Evolutionary conservation across 2,888 invertebrate genomes (phyloP), one percentile per base, ranked within the genome.

Genomic region (Xanthostigma xanthostigma): DNA sequence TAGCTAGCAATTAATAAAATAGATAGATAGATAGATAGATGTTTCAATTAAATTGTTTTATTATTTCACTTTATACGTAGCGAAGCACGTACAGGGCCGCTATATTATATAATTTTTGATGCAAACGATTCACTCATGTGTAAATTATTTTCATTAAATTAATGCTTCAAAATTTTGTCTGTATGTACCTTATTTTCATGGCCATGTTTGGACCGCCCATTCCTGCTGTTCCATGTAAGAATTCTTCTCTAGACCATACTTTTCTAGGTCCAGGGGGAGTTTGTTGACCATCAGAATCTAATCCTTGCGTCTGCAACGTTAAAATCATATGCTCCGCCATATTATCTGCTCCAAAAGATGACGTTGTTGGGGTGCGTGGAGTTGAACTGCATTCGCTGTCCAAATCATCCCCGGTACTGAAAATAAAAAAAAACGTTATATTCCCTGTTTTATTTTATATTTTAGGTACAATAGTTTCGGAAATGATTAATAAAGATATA

Each of bases 191-290:
- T 50, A 66, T 56, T 52, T 66, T 61, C 65, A 69, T 68, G 38
- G 65, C 67, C 40, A 67, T 58, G 53, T 71, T 72, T n/a, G 80
- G 78, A 2, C 80, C 80, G 41, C 80, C 81, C 44, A 78, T 82
- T 36, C 80, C 82, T 9, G 82, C 79, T 36, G 77, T 76, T 55
- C 79, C 79, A 62, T 84, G 84, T 43, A 85, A 71, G 65, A 79
- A 84, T 62, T 84, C 79, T 60, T 86, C 85, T 13, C 87, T 71
- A 2, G 82, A 81, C 75, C 82, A 84, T 47, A 81, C 75, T 59
- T 75, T 74, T 51, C 75, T 68, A 49, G 68, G 67, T 41, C 64
- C 62, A 3, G 62, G 58, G 8, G 61, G 58, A 33, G 58, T 61
- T 12, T 55, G 50, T 10, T 53, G 51, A 8, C 52, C 55, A 42